phyloP scores from a whole-genome alignment of 1,140 invertebrate species.

The Cepaea nemoralis region DNA sequence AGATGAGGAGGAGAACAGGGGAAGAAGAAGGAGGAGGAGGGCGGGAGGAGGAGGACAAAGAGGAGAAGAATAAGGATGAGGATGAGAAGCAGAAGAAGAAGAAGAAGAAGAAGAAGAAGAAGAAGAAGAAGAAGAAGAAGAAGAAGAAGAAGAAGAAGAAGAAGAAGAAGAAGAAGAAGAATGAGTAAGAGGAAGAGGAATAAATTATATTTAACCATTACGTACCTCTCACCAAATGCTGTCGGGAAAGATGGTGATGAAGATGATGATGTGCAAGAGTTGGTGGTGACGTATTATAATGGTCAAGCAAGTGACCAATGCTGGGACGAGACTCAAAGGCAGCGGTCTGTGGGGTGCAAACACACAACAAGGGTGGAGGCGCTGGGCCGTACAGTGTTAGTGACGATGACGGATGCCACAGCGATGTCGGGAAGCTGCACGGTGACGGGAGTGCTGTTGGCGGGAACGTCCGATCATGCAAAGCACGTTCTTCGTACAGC shows the following conservation, averaged over 20 bases:
- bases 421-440: neutral
- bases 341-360: neutral
- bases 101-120: too few relatives aligned
- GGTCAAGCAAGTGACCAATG: neutral
- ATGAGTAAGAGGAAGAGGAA: too few relatives aligned
- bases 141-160: too few relatives aligned
- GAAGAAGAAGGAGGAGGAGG: too few relatives aligned
- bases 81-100: too few relatives aligned
- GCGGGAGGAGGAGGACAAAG: too few relatives aligned
- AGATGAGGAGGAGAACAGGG: too few relatives aligned
- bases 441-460: neutral
- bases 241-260: constrained; percentile 2
- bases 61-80: too few relatives aligned
- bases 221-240: neutral
- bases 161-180: too few relatives aligned
- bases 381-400: neutral
- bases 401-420: neutral
- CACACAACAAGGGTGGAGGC: neutral
- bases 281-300: neutral
- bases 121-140: too few relatives aligned
- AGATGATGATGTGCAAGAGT: neutral
- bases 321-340: neutral
- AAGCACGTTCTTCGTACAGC: constrained; percentile 1
- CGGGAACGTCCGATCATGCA: neutral
- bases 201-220: neutral